Conservation (phyloP, 2,113 vertebrate species). For the human (Homo sapiens) region GRCh38 chr2:138414001-138414500, state of each 20-base stretch:
- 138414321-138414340: background rate
- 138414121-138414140: background rate
- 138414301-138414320: background rate
- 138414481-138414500: background rate
- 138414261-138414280: background rate
- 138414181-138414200: background rate
- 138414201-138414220: background rate
- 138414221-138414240: background rate
- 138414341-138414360: background rate
- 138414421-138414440: background rate
- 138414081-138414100: background rate
- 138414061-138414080: background rate
- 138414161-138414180: background rate
- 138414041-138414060: background rate
- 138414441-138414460: background rate
- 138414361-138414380: background rate
- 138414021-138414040: background rate
- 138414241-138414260: background rate
- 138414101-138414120: background rate
- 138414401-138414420: background rate
- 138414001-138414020: background rate
- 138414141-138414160: background rate
- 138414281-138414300: background rate
- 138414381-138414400: background rate
- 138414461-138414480: background rate